These are phyloP conservation scores for Cervus canadensis DNA, from an alignment of 2,113 vertebrate genomes.

Conservation along the genomic window DNA sequence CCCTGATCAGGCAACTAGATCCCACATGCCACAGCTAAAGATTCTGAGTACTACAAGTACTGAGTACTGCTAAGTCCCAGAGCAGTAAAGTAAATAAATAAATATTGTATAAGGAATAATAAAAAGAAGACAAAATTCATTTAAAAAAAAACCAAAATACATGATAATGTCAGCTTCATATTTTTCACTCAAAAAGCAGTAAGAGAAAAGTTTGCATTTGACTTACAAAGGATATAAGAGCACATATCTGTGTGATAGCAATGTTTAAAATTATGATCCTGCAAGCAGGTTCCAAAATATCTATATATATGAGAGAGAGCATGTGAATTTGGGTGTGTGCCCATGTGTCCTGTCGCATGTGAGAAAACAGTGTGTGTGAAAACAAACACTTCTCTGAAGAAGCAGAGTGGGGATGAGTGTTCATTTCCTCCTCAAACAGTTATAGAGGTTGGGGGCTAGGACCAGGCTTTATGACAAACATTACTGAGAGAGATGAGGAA, in stretches of 20 bases:
- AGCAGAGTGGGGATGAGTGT: not conserved
- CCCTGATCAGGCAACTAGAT: not conserved
- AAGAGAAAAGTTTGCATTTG: not conserved
- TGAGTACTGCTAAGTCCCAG: not conserved
- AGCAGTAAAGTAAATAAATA: not conserved
- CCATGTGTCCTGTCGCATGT: not conserved
- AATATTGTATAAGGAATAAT: not conserved
- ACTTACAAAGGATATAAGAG: not conserved
- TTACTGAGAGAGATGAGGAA: not conserved
- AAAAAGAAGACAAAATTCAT: not conserved
- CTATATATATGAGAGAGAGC: not conserved
- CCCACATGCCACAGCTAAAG: not conserved
- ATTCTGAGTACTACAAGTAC: not conserved
- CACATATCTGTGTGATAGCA: not conserved
- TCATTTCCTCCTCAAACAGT: not conserved
- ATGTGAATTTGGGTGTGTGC: not conserved
- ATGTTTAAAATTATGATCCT: not conserved
- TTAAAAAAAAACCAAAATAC: not conserved
- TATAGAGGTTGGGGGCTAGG: not conserved
- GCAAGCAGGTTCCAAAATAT: not conserved
- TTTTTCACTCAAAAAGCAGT: not conserved
- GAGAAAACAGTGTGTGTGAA: not conserved
- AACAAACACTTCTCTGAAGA: not conserved
- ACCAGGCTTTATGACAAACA: not conserved
- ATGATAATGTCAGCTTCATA: slow-evolving; percentile 36